These are phyloP conservation scores for Xylocopa sonorina DNA, from an alignment of 1,140 invertebrate genomes.

Conservation along the genomic window DNA sequence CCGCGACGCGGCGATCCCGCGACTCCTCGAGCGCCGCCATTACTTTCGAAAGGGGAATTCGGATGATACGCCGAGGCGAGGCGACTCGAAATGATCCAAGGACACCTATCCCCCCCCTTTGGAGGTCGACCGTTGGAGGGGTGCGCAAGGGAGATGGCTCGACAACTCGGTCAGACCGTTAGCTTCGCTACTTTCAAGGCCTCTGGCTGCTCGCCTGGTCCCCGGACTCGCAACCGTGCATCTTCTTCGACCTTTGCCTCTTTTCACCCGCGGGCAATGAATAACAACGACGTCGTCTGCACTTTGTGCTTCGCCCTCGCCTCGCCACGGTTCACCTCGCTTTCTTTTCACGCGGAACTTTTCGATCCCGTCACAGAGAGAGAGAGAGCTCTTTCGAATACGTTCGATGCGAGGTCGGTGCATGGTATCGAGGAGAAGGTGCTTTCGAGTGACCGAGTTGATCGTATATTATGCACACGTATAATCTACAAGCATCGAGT, in stretches of 20 bases:
- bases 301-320: no score
- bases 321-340: not conserved
- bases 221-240: conserved; percentile 1
- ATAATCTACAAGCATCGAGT: no score
- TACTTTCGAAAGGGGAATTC: conserved; percentile 45
- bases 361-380: no score
- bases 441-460: no score
- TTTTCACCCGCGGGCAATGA: not conserved
- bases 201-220: conserved; percentile 45
- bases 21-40: conserved; percentile 4
- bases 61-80: conserved; percentile 27
- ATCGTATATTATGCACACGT: no score
- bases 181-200: conserved; percentile 59
- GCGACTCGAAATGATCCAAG: conserved; percentile 72
- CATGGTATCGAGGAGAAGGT: no score
- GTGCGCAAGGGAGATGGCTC: conserved; percentile 48
- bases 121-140: conserved; percentile 66
- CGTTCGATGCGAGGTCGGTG: no score
- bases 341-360: not conserved
- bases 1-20: not conserved
- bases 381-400: no score
- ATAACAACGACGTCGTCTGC: not conserved
- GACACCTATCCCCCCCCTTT: conserved; percentile 62
- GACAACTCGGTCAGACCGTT: conserved; percentile 75
- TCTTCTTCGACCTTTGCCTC: conserved; percentile 22